A percentile compares a stretch with the other conserved stretches of the same genome.
Conservation (phyloP, 2,888 invertebrate genomes). For the Phoronis australis region DNA sequence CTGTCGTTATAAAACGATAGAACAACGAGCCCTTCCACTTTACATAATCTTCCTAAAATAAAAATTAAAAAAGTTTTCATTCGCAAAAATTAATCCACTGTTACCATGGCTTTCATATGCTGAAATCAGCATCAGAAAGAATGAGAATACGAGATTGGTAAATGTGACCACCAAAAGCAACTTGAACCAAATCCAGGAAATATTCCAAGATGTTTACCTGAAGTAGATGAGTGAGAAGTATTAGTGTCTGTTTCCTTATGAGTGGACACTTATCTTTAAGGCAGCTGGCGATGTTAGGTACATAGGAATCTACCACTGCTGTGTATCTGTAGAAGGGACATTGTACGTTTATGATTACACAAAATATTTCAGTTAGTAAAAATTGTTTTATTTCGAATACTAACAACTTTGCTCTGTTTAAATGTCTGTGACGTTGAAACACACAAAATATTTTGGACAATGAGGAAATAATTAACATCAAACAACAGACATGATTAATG, state of each 20-base stretch:
- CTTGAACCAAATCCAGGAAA: too few relatives aligned
- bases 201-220: conserved; percentile 51
- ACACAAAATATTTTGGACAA: too few relatives aligned
- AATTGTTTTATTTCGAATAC: too few relatives aligned
- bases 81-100: too few relatives aligned
- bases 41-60: conserved; percentile 61
- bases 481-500: too few relatives aligned
- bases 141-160: too few relatives aligned
- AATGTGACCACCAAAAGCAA: too few relatives aligned
- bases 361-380: too few relatives aligned
- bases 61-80: not conserved
- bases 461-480: too few relatives aligned
- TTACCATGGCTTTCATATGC: too few relatives aligned
- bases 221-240: conserved; percentile 64
- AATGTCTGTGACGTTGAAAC: not conserved
- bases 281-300: conserved; percentile 64
- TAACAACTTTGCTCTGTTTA: not conserved
- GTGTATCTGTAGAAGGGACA: conserved; percentile 68
- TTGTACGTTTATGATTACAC: too few relatives aligned
- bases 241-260: conserved; percentile 65
- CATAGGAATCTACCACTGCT: conserved; percentile 64
- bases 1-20: conserved; percentile 60
- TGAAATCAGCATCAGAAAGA: too few relatives aligned
- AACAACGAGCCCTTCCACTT: conserved; percentile 65
- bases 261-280: conserved; percentile 59